Evolutionary conservation across 2,797 vertebrate species (phyloP), one percentile per base, ranked within the genome.

Genomic region (Anabacerthia variegaticeps): DNA sequence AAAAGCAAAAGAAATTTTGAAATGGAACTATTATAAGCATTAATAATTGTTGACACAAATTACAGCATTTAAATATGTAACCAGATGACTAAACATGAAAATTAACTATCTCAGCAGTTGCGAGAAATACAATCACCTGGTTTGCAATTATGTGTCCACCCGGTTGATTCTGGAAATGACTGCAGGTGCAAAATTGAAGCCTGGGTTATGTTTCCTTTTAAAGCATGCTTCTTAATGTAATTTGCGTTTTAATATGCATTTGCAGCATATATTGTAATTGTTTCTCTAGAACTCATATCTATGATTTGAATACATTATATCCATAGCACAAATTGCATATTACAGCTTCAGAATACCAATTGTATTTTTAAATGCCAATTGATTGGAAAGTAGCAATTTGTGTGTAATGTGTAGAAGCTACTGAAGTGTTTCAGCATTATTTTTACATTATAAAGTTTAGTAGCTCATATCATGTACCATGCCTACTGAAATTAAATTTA

Each of bases 101-200:
- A 96, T 81, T 65, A 91, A 72, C 49, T 46, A n/a, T 65, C 76
- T 68, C n/a, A 61, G 74, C 26, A 67, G 63, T 69, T 85, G 75
- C 36, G 84, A 52, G 6, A 59, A 59, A 51, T 67, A 23, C 46
- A 74, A 54, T 82, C 20, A 74, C 87, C 67, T 83, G 37, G 9
- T 89, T 92, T 85, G 56, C 59, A 74, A 77, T 95, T 92, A 89
- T 83, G 37, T 49, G 34, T 66, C 67, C 44, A 87, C 24, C 17
- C 7, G 41, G 72, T 86, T 87, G 41, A 89, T 90, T 90, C 63
- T 80, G 27, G 56, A 90, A 91, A 82, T 54, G 27, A 56, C 63
- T 92, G 84, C 95, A 95, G 92, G 88, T 95, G 88, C 63, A 94
- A 84, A 94, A 97, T 84, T 92, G 71, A 75, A 86, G 66, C 34